phyloP scores from a whole-genome alignment of 2,888 invertebrate species.

The Megaustenia siamemsis region DNA sequence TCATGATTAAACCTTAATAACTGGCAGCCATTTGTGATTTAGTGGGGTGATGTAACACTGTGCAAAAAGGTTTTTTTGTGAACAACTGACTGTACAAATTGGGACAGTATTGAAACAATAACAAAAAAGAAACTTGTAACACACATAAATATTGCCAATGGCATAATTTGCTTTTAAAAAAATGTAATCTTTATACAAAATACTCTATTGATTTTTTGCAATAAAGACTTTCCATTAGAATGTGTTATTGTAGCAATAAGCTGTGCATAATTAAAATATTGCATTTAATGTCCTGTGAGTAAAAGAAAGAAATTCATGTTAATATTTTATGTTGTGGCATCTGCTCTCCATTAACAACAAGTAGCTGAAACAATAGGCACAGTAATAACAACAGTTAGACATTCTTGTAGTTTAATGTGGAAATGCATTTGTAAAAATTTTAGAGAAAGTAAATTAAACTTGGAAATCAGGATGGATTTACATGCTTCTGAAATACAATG shows the following conservation, averaged over 20 bases:
- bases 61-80: neutral
- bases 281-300: constrained; percentile 1
- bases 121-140: too few relatives aligned
- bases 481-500: too few relatives aligned
- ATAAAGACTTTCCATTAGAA: too few relatives aligned
- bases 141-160: too few relatives aligned
- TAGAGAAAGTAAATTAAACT: neutral
- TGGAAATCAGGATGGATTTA: too few relatives aligned
- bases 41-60: neutral
- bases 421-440: neutral
- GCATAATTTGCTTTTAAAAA: too few relatives aligned
- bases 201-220: too few relatives aligned
- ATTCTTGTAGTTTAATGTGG: neutral
- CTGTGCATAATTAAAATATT: neutral
- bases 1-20: neutral
- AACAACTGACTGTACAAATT: neutral
- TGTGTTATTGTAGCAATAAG: neutral
- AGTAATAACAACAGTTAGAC: neutral
- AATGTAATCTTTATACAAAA: too few relatives aligned
- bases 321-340: neutral
- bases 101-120: too few relatives aligned
- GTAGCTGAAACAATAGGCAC: neutral
- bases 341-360: neutral
- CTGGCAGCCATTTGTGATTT: neutral
- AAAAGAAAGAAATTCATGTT: neutral